Percentiles rank a stretch among this genome's conserved stretches.
phyloP scores from a whole-genome alignment of 2,113 vertebrate genomes.

The cattle (Bos taurus) region ARS-UCD2.0 NC_037340.1:39981001-39981500 shows the following conservation, averaged over 20 bases:
- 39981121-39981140: background rate
- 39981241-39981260: background rate
- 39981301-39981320: background rate
- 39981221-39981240: background rate
- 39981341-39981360: background rate
- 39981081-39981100: background rate
- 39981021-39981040: background rate
- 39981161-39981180: background rate
- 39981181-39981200: background rate
- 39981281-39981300: background rate
- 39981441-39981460: background rate
- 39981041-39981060: background rate
- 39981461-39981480: background rate
- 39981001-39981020: background rate
- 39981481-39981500: background rate
- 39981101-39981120: background rate
- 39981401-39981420: background rate
- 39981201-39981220: background rate
- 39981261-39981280: background rate
- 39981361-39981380: background rate
- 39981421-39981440: background rate
- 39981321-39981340: background rate
- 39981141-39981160: background rate
- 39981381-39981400: background rate
- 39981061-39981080: background rate